Conservation (phyloP, 2,888 invertebrate genomes). For the Meteorus cinctellus region DNA sequence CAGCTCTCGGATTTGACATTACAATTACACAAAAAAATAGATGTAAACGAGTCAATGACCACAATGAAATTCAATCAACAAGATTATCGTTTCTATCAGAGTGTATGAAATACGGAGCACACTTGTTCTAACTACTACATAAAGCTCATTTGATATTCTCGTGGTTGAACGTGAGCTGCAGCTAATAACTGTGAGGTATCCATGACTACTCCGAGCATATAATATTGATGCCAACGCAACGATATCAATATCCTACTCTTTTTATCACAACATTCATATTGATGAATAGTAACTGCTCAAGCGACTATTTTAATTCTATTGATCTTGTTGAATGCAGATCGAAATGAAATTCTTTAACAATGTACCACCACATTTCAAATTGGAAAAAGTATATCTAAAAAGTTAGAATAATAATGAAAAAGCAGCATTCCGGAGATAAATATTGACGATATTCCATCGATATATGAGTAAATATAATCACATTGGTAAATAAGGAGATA, state of each 20-base stretch:
- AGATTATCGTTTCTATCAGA: background rate
- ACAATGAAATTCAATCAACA: slow-evolving; percentile 15
- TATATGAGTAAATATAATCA: slow-evolving; percentile 15
- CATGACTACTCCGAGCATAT: slow-evolving; percentile 30
- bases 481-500: slow-evolving; percentile 53
- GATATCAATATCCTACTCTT: background rate
- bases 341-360: too few species aligned
- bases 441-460: slow-evolving; percentile 7
- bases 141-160: slow-evolving; percentile 14
- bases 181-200: slow-evolving; percentile 30
- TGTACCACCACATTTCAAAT: too few species aligned
- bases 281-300: background rate
- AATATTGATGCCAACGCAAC: background rate
- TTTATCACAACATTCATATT: background rate
- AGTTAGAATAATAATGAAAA: background rate
- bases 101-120: background rate
- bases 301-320: too few species aligned
- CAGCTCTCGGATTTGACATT: slow-evolving; percentile 34
- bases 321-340: too few species aligned
- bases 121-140: background rate
- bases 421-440: background rate
- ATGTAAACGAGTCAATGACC: background rate
- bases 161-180: background rate
- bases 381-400: too few species aligned
- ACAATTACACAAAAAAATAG: background rate